phyloP scores from a whole-genome alignment of 2,797 vertebrate species.

The Galago senegalensis region DNA sequence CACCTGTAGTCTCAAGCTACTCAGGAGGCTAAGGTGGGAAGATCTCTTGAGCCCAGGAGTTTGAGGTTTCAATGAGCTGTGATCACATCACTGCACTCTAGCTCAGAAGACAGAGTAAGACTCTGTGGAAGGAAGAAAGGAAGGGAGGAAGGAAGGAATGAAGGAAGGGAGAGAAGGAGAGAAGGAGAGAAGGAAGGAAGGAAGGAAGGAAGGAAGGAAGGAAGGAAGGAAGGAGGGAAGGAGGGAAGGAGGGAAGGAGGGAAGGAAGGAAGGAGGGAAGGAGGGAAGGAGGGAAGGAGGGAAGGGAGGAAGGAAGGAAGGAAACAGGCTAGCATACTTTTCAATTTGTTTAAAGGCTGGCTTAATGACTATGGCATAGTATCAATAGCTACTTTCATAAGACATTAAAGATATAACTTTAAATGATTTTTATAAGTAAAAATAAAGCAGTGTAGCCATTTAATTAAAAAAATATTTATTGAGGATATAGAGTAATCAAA shows the following conservation, averaged over 20 bases:
- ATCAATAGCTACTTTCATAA: background rate
- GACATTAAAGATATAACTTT: background rate
- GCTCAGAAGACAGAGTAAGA: background rate
- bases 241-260: too few species aligned
- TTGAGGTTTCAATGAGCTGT: background rate
- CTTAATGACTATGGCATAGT: background rate
- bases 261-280: too few species aligned
- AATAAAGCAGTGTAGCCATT: background rate
- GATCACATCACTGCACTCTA: background rate
- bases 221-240: background rate
- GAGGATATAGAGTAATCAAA: conserved; percentile 16
- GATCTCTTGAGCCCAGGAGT: background rate
- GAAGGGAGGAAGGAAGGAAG: too few species aligned
- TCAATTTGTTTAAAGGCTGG: background rate
- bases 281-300: too few species aligned
- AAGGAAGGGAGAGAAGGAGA: too few species aligned
- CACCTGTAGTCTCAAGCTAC: background rate
- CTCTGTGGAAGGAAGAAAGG: background rate
- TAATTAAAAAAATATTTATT: conserved; percentile 38
- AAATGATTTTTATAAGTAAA: conserved; percentile 25
- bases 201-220: background rate
- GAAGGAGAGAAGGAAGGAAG: too few species aligned
- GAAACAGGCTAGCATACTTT: background rate
- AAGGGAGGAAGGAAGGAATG: too few species aligned
- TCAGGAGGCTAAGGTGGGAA: background rate